phyloP scores from a whole-genome alignment of 2,888 invertebrate species.

The Sphaerophoria rueppellii region DNA sequence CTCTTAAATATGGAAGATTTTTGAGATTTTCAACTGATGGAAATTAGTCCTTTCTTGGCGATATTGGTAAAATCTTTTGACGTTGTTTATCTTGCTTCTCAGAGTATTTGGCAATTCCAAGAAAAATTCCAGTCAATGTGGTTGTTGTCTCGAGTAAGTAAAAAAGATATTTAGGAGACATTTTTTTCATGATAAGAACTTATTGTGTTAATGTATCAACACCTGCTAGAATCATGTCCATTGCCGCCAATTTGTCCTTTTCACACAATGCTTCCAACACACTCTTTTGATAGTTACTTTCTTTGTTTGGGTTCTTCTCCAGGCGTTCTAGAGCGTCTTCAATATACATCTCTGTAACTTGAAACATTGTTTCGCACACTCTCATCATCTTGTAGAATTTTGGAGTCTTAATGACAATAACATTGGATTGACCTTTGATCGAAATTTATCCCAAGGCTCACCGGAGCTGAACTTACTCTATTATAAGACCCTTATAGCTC shows the following conservation, averaged over 20 bases:
- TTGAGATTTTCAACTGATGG: slow-evolving; percentile 82
- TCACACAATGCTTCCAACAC: slow-evolving; percentile 83
- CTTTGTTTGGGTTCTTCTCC: slow-evolving; percentile 55
- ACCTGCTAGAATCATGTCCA: slow-evolving; percentile 85
- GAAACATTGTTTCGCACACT: slow-evolving; percentile 74
- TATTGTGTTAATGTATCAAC: slow-evolving; percentile 84
- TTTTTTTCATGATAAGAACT: too few relatives aligned
- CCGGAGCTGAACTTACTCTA: slow-evolving; percentile 83
- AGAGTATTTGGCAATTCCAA: slow-evolving; percentile 85
- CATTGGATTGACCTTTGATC: slow-evolving; percentile 86
- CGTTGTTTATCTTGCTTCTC: slow-evolving; percentile 86
- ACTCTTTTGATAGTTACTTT: slow-evolving; percentile 78
- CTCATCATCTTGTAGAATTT: slow-evolving; percentile 76
- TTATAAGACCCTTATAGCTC: slow-evolving; percentile 74
- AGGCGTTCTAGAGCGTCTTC: slow-evolving; percentile 76
- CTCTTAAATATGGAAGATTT: slow-evolving; percentile 85
- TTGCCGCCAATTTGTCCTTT: slow-evolving; percentile 83
- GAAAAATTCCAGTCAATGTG: slow-evolving; percentile 84
- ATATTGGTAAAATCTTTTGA: slow-evolving; percentile 83
- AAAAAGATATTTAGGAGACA: neutral
- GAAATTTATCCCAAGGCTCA: slow-evolving; percentile 85
- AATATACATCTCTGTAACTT: slow-evolving; percentile 78
- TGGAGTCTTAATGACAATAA: slow-evolving; percentile 82
- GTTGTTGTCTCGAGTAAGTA: slow-evolving; percentile 83
- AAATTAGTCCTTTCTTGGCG: slow-evolving; percentile 81